Conservation (phyloP, 1,140 invertebrate genomes). For the Habropoda laboriosa region DNA sequence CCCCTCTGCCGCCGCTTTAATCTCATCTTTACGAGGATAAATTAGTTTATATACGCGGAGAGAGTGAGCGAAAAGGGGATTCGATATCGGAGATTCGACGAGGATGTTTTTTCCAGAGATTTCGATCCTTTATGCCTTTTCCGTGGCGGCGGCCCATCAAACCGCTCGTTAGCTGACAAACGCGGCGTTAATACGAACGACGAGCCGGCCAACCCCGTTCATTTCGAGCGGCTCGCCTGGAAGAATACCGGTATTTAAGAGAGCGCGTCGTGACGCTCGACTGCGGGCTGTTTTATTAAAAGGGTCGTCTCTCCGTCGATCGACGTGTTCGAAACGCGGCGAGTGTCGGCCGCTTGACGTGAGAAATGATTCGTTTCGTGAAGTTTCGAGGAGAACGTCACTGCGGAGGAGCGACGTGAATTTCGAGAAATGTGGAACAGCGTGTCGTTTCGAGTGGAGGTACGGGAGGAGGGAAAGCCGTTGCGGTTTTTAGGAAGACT, state of each 20-base stretch:
- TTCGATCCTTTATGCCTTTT: slow-evolving; percentile 20
- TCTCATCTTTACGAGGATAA: slow-evolving; percentile 70
- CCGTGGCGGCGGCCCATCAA: slow-evolving; percentile 35
- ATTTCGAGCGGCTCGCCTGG: slow-evolving; percentile 28
- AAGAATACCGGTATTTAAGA: slow-evolving; percentile 48
- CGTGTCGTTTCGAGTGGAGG: too few relatives aligned
- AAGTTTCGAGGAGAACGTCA: neutral
- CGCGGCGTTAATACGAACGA: slow-evolving; percentile 45
- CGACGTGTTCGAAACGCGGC: neutral
- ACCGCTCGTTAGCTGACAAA: slow-evolving; percentile 45
- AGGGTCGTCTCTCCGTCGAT: slow-evolving; percentile 16
- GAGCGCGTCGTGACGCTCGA: neutral
- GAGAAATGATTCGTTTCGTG: slow-evolving; percentile 6
- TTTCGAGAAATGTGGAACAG: too few relatives aligned
- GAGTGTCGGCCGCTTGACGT: neutral
- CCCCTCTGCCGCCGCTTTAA: too few relatives aligned
- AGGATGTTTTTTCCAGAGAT: slow-evolving; percentile 23
- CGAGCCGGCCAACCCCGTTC: neutral
- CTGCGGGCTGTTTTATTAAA: slow-evolving; percentile 34
- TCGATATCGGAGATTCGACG: slow-evolving; percentile 20
- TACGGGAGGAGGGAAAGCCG: too few relatives aligned
- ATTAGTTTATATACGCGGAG: slow-evolving; percentile 70
- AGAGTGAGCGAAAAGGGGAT: neutral
- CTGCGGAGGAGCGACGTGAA: neutral
- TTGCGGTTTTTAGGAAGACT: too few relatives aligned